Conservation (phyloP, 2,888 invertebrate species). For the Eupithecia tripunctaria region DNA sequence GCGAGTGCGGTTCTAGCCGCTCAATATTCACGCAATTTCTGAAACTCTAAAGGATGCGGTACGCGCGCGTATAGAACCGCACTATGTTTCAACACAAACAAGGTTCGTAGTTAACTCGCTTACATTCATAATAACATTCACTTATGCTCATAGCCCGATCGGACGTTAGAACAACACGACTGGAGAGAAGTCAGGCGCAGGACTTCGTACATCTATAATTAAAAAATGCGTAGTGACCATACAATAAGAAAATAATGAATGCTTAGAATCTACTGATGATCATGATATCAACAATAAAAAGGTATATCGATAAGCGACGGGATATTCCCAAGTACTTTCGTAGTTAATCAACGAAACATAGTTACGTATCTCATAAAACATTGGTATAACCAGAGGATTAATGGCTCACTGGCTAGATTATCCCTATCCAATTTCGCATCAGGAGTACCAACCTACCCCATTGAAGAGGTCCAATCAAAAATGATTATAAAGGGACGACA, state of each 20-base stretch:
- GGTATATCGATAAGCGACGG: not conserved
- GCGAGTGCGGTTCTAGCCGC: too few species aligned
- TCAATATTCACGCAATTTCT: too few species aligned
- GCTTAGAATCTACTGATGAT: not conserved
- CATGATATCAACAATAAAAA: not conserved
- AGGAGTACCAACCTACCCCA: constrained; percentile 45
- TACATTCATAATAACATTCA: too few species aligned
- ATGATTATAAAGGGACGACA: constrained; percentile 54
- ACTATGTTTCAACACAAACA: too few species aligned
- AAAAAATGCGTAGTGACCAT: not conserved
- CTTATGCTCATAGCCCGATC: too few species aligned
- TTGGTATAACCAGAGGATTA: constrained; percentile 42
- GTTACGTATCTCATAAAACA: constrained; percentile 43
- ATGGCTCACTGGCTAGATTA: constrained; percentile 50
- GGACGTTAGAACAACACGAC: too few species aligned
- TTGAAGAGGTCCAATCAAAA: constrained; percentile 57
- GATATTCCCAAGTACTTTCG: constrained; percentile 2
- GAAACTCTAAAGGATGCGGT: too few species aligned
- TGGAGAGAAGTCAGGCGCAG: too few species aligned
- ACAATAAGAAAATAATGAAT: not conserved
- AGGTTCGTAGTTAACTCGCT: too few species aligned
- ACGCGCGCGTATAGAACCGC: too few species aligned
- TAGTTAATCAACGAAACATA: constrained; percentile 38
- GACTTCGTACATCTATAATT: not conserved
- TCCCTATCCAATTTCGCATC: constrained; percentile 60